Evolutionary conservation across 64 coral and sea anemone species (phyloP).

Genomic region (Cladopsammia gracilis): DNA sequence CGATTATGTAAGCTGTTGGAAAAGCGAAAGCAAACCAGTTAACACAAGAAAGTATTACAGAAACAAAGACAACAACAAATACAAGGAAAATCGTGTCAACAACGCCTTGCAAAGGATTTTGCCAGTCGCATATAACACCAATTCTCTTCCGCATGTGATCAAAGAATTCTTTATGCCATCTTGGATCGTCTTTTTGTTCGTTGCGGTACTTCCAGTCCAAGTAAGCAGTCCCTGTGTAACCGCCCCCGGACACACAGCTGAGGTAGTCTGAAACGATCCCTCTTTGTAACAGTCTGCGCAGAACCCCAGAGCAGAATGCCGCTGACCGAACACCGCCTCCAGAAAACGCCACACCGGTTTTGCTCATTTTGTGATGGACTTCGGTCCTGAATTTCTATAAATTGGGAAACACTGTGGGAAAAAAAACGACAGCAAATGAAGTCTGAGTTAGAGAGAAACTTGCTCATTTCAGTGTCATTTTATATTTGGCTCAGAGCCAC

Average conservation of each 20-base stretch:
- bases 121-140: conserved; percentile 43
- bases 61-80: conserved; percentile 25
- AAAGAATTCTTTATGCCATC: conserved; percentile 84
- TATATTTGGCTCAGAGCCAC: too few species aligned
- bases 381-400: neutral
- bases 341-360: conserved; percentile 77
- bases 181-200: conserved; percentile 44
- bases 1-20: conserved; percentile 68
- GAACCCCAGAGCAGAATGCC: conserved; percentile 77
- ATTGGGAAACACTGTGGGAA: too few species aligned
- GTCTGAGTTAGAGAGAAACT: too few species aligned
- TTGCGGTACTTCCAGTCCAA: conserved; percentile 88
- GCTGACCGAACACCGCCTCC: conserved; percentile 85
- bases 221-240: conserved; percentile 66
- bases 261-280: conserved; percentile 54
- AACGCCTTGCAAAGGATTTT: conserved; percentile 44
- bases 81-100: conserved; percentile 45
- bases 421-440: too few species aligned
- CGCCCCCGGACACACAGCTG: conserved; percentile 81
- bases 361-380: neutral
- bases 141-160: conserved; percentile 62
- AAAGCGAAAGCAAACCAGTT: conserved; percentile 36
- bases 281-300: conserved; percentile 66
- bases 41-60: conserved; percentile 43
- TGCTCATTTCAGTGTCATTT: too few species aligned